Percentiles rank a stretch among this genome's conserved stretches.
phyloP scores from a whole-genome alignment of 2,113 vertebrate species.

The Xenotilapia flavipinnis region DNA sequence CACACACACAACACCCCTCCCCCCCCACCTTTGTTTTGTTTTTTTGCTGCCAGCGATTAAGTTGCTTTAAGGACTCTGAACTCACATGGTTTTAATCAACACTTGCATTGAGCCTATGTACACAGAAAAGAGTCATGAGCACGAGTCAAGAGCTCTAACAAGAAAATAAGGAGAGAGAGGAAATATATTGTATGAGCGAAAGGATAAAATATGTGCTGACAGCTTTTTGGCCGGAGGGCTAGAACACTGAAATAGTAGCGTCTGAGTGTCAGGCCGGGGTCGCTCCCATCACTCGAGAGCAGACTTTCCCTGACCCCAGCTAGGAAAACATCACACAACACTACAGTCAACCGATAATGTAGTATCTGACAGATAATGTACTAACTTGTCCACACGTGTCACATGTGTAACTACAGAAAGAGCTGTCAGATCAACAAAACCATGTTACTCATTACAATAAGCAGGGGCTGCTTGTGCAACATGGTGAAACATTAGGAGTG shows the following conservation, averaged over 20 bases:
- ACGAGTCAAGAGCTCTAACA: conserved; percentile 3
- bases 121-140: background rate
- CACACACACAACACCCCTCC: no score
- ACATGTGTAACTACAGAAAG: background rate
- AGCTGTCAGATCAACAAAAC: background rate
- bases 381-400: conserved; percentile 1
- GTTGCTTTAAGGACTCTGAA: background rate
- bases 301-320: conserved; percentile 43
- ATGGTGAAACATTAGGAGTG: background rate
- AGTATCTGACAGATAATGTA: conserved; percentile 26
- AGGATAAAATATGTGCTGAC: conserved; percentile 66
- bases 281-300: conserved; percentile 42
- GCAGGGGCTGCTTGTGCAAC: background rate
- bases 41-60: background rate
- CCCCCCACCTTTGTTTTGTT: no score
- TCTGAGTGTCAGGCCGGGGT: conserved; percentile 57
- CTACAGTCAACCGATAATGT: conserved; percentile 23
- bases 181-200: conserved; percentile 50
- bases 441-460: background rate
- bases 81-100: background rate
- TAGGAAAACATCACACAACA: conserved; percentile 37
- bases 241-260: conserved; percentile 59
- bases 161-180: background rate
- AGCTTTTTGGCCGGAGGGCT: conserved; percentile 57
- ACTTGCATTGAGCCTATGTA: background rate